Conservation (phyloP, 1,140 invertebrate genomes). For the Protaetia brevitarsis region DNA sequence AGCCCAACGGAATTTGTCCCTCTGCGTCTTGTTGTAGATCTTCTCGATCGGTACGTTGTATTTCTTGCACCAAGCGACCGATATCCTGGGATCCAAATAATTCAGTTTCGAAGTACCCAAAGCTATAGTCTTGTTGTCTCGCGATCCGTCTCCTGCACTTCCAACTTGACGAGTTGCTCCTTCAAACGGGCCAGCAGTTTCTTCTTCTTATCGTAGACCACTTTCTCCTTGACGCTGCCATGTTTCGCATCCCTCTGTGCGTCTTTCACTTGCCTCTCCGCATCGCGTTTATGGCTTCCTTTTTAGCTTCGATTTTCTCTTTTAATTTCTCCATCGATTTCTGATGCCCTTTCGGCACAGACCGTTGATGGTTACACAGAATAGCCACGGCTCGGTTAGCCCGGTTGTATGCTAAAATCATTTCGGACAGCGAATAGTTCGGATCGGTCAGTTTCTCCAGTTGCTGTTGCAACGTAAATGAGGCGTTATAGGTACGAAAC, state of each 20-base stretch:
- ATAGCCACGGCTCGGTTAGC: slow-evolving; percentile 98
- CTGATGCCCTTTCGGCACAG: slow-evolving; percentile 84
- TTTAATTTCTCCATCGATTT: slow-evolving; percentile 99
- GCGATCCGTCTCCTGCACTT: slow-evolving; percentile 94
- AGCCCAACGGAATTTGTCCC: slow-evolving; percentile 99
- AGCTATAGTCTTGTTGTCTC: slow-evolving; percentile 99
- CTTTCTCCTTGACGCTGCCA: slow-evolving; percentile 76
- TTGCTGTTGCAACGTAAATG: slow-evolving; percentile 95
- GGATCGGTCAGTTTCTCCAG: slow-evolving; percentile 88
- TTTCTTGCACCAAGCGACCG: slow-evolving; percentile 99
- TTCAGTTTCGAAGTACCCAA: slow-evolving; percentile 98
- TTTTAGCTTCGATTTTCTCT: slow-evolving; percentile 91
- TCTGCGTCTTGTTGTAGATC: slow-evolving; percentile 98
- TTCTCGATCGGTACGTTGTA: slow-evolving; percentile 95
- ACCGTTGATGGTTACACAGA: slow-evolving; percentile 99
- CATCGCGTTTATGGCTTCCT: slow-evolving; percentile 77
- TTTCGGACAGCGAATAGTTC: slow-evolving; percentile 75
- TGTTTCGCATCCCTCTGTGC: slow-evolving; percentile 78
- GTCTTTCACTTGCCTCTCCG: slow-evolving; percentile 72
- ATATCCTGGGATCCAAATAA: slow-evolving; percentile 98
- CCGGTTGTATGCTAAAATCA: slow-evolving; percentile 93
- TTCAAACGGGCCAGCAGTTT: slow-evolving; percentile 81
- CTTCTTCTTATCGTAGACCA: slow-evolving; percentile 86
- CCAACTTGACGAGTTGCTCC: slow-evolving; percentile 92
- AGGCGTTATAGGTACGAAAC: slow-evolving; percentile 99